Percentiles rank a stretch among this genome's conserved stretches.
These are phyloP conservation scores for Meriones unguiculatus DNA, from an alignment of 2,113 vertebrate species.

Conservation along the genomic window DNA sequence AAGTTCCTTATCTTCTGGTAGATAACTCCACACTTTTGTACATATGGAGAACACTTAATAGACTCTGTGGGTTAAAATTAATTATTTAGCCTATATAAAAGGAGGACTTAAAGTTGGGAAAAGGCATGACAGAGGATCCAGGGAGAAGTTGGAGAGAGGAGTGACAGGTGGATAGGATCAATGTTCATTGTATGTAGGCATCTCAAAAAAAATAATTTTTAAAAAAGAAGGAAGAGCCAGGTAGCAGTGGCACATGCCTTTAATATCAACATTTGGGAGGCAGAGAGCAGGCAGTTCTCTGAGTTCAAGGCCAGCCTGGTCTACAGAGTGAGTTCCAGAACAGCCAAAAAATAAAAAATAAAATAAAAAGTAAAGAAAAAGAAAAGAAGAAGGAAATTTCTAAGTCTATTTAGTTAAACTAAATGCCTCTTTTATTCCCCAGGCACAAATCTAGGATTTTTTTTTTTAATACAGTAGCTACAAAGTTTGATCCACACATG, in stretches of 20 bases:
- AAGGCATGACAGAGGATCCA: not conserved
- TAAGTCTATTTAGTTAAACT: constrained; percentile 27
- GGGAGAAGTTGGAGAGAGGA: not conserved
- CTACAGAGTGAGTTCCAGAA: not conserved
- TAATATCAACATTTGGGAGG: not conserved
- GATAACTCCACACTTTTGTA: not conserved
- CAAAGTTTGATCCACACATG: not conserved
- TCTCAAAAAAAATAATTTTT: not conserved
- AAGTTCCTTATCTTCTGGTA: not conserved
- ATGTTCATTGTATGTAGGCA: no score
- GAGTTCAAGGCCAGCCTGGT: not conserved
- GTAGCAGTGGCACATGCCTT: not conserved
- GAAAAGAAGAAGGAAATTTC: not conserved
- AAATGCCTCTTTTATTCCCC: constrained; percentile 19
- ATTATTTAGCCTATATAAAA: not conserved
- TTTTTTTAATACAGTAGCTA: not conserved
- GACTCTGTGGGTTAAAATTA: not conserved
- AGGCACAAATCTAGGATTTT: not conserved
- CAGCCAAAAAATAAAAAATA: not conserved
- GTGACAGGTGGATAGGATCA: not conserved
- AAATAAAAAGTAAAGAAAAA: not conserved
- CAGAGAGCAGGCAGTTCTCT: not conserved
- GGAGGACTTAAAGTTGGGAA: not conserved
- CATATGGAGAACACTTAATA: no score
- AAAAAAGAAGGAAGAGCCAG: not conserved